Conservation (phyloP, 2,113 vertebrate genomes). For the Eira barbara region DNA sequence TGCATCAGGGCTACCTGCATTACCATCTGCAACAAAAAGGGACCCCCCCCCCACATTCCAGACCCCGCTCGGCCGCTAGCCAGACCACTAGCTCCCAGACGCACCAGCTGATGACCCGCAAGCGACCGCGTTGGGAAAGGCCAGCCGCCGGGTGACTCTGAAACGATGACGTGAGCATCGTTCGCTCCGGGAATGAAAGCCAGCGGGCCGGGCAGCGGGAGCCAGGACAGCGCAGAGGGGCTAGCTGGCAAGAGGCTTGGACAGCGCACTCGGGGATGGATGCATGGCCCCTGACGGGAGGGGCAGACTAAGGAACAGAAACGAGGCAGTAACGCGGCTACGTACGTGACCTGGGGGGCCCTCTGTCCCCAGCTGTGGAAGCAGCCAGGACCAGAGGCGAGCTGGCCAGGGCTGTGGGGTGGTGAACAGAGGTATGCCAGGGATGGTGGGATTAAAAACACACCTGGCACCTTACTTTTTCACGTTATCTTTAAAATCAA, state of each 20-base stretch:
- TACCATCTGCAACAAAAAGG: neutral
- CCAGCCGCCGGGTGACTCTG: no score
- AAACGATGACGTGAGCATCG: neutral
- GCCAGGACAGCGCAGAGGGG: neutral
- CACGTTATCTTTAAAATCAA: no score
- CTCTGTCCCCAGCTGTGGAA: neutral
- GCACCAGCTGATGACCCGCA: neutral
- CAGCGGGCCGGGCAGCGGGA: rapidly evolving
- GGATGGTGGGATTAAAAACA: no score
- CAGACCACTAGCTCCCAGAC: no score
- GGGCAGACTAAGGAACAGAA: no score
- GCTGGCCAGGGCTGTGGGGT: neutral
- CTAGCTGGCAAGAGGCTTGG: no score
- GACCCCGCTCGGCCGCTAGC: neutral
- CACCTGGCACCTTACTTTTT: no score
- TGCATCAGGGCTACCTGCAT: neutral
- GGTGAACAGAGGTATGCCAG: neutral
- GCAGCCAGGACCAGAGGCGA: neutral
- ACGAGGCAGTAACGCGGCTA: neutral
- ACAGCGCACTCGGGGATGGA: neutral
- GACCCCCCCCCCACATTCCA: neutral
- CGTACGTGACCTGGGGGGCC: neutral
- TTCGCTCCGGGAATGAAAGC: neutral
- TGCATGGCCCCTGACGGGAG: neutral
- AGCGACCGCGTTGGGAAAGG: neutral